Percentiles rank a stretch among this genome's conserved stretches.
These are phyloP conservation scores for Antechinus stuartii DNA, from an alignment of 2,113 vertebrate species.

Conservation along the genomic window DNA sequence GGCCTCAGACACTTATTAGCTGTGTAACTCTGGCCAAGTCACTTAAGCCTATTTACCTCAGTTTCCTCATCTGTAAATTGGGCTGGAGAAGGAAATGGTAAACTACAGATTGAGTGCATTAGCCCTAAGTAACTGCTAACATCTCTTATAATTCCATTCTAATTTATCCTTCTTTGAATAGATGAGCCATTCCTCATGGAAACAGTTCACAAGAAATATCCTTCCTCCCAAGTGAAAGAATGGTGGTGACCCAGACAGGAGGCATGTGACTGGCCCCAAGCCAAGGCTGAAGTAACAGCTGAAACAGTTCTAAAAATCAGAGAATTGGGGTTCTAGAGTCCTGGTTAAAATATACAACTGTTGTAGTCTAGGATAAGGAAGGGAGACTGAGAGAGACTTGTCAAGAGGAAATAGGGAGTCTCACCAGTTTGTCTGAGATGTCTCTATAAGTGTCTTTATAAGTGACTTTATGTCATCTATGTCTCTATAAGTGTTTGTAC, in stretches of 20 bases:
- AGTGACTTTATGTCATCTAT: not conserved
- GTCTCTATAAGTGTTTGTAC: not conserved
- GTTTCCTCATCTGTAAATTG: not conserved
- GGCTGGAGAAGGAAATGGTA: not conserved
- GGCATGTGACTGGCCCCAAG: not conserved
- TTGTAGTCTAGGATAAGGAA: not conserved
- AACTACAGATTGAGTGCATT: not conserved
- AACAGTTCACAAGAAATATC: not conserved
- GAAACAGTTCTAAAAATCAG: not conserved
- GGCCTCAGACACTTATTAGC: not conserved
- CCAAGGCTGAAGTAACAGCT: not conserved
- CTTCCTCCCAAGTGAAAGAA: not conserved
- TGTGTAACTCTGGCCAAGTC: not conserved
- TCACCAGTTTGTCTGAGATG: not conserved
- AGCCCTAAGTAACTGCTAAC: not conserved
- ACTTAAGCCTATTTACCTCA: not conserved
- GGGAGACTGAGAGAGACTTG: not conserved
- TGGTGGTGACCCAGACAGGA: not conserved
- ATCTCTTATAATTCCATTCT: not conserved
- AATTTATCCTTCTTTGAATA: not conserved
- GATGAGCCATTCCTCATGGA: not conserved
- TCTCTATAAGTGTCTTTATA: not conserved
- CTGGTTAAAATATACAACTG: not conserved
- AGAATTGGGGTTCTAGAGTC: not conserved
- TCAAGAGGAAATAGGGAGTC: not conserved